Evolutionary conservation across 2,888 invertebrate genomes (phyloP), one percentile per base, ranked within the genome.

Genomic region (Podabrus alpinus): DNA sequence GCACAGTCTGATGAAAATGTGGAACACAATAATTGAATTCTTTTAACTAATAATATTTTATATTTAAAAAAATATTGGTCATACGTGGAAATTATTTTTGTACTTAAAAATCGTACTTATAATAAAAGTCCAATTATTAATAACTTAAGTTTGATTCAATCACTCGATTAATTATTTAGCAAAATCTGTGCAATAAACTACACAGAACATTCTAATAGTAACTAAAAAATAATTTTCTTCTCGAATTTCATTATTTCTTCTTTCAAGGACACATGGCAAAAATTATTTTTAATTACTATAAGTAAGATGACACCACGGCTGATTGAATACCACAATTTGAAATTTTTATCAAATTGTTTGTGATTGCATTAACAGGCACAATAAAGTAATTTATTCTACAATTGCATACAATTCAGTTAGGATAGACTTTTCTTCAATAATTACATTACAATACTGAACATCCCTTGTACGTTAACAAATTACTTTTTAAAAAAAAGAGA

Each of bases 291-390:
- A 19, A 45, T 45, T 45, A 45, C 45, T n/a, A n/a, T 45, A n/a
- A 45, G 45, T n/a, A 45, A 45, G 77, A 78, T 75, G 71, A 79
- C 76, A 80, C 78, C 80, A 73, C 78, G 81, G 61, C 59, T 81
- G 82, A 83, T 83, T 84, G 83, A 83, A 75, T 84, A 84, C 81
- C n/a, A 45, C 45, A 83, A 78, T 82, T 80, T 81, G 80, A 80
- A 81, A 74, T 78, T 79, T 80, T 82, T 83, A 84, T 80, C 81
- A 81, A 82, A 81, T 82, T 79, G 80, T 78, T 83, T 84, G 80
- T 82, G 84, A 84, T 85, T 84, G 84, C 82, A 83, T 81, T 83
- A 84, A 84, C 85, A 86, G 86, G 86, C 86, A 86, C 86, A 83
- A 84, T 85, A 85, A 86, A 85, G 85, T 85, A 85, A 85, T 45